A percentile compares a stretch with the other conserved stretches of the same genome.
These are phyloP conservation scores for Thamnophis sirtalis DNA, from an alignment of 2,113 vertebrate genomes.

Conservation along the genomic window DNA sequence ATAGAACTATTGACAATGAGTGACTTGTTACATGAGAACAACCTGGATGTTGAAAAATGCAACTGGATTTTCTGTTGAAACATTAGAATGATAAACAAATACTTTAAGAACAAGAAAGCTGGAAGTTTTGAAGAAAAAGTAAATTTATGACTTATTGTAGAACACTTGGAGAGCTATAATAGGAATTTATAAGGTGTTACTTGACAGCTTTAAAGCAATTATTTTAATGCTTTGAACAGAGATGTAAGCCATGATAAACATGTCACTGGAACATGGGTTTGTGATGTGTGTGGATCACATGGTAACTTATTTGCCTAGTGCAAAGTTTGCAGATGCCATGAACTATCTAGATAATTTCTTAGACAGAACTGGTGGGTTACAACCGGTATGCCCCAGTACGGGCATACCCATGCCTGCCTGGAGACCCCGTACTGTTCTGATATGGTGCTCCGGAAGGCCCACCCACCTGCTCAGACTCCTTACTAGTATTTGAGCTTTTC, in stretches of 20 bases:
- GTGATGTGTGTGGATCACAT: background rate
- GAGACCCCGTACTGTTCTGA: no score
- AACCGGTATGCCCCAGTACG: no score
- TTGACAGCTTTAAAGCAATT: slow-evolving; percentile 13
- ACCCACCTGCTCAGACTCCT: no score
- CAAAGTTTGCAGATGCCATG: background rate
- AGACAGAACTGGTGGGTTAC: background rate
- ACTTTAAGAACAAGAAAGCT: slow-evolving; percentile 1
- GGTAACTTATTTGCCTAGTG: background rate
- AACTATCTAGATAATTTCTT: background rate
- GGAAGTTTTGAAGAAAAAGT: background rate
- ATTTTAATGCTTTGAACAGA: slow-evolving; percentile 17
- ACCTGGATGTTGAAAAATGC: slow-evolving; percentile 2
- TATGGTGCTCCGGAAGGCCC: no score
- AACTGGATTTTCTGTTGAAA: slow-evolving; percentile 4
- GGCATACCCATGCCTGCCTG: no score
- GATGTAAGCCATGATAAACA: background rate
- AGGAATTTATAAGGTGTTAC: background rate
- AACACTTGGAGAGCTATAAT: background rate
- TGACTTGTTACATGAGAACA: background rate
- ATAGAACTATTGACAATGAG: background rate
- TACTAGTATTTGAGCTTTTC: no score
- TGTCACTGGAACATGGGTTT: background rate
- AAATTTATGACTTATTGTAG: background rate
- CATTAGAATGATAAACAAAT: background rate